A percentile compares a stretch with the other conserved stretches of the same genome.
Conservation (phyloP, 1,140 invertebrate species). For the Callitettix versicolor region DNA sequence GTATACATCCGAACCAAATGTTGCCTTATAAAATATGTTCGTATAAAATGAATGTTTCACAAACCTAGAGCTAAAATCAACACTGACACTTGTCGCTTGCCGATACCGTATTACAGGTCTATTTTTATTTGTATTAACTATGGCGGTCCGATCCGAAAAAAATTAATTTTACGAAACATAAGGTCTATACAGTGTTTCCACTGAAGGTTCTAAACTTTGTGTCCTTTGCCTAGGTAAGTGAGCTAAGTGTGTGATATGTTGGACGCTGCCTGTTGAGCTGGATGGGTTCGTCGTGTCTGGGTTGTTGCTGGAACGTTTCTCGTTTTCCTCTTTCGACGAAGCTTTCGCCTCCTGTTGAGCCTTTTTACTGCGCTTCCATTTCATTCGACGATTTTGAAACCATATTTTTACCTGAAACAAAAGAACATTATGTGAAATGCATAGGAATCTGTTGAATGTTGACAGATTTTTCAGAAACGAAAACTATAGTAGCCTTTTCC, state of each 20-base stretch:
- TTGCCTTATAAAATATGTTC: too few relatives aligned
- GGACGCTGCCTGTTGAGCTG: neutral
- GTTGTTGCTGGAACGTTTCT: conserved; percentile 9
- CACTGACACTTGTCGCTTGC: too few relatives aligned
- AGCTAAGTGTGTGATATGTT: neutral
- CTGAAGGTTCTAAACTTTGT: neutral
- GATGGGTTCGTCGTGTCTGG: neutral
- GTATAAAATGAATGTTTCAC: too few relatives aligned
- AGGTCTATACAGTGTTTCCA: conserved; percentile 17
- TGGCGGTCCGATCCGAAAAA: too few relatives aligned
- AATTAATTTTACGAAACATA: conserved; percentile 12
- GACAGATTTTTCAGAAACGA: too few relatives aligned
- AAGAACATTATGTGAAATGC: too few relatives aligned
- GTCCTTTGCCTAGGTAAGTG: neutral
- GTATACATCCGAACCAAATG: too few relatives aligned
- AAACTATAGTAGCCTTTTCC: too few relatives aligned
- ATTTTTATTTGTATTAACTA: too few relatives aligned
- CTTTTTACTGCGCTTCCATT: conserved; percentile 92
- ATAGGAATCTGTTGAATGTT: too few relatives aligned
- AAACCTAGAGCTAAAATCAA: too few relatives aligned
- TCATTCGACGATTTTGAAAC: conserved; percentile 93
- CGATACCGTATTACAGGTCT: too few relatives aligned
- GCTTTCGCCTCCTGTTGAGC: conserved; percentile 65
- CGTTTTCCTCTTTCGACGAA: conserved; percentile 16
- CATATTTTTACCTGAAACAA: conserved; percentile 80